phyloP scores from a whole-genome alignment of 2,888 invertebrate species.

The Biston betularia region DNA sequence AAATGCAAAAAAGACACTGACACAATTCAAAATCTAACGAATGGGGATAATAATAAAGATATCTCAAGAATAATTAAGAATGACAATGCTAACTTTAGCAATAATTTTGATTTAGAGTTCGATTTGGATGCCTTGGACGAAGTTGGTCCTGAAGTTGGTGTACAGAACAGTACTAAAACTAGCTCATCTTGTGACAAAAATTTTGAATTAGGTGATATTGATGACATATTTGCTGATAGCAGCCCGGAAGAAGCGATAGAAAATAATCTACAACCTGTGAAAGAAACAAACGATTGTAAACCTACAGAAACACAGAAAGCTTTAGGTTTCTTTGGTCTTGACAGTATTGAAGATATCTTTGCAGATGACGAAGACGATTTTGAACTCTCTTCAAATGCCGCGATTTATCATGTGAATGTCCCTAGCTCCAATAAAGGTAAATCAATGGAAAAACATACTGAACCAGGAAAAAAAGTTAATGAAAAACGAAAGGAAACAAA shows the following conservation, averaged over 20 bases:
- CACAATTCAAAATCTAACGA: conserved; percentile 35
- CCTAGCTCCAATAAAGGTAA: conserved; percentile 22
- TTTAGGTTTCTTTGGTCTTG: conserved; percentile 74
- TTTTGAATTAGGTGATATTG: conserved; percentile 78
- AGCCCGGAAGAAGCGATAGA: conserved; percentile 41
- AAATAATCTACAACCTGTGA: conserved; percentile 6
- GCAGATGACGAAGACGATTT: conserved; percentile 65
- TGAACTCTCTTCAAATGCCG: conserved; percentile 43
- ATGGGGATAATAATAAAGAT: conserved; percentile 20
- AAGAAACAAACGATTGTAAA: conserved; percentile 8
- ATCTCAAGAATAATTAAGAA: conserved; percentile 13
- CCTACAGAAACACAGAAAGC: conserved; percentile 53
- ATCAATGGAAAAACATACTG: background rate
- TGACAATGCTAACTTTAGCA: conserved; percentile 44
- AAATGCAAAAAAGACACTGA: conserved; percentile 53
- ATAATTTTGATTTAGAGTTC: conserved; percentile 54
- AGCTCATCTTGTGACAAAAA: conserved; percentile 54
- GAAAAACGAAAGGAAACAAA: conserved; percentile 1
- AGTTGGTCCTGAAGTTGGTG: conserved; percentile 34
- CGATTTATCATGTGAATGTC: conserved; percentile 7
- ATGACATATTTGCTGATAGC: conserved; percentile 73
- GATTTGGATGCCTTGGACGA: conserved; percentile 56
- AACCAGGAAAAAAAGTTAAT: background rate
- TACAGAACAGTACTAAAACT: conserved; percentile 32
- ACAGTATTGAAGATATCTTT: conserved; percentile 81